These are phyloP conservation scores for Camponotus fellah DNA, from an alignment of 2,888 invertebrate genomes.

Conservation along the genomic window DNA sequence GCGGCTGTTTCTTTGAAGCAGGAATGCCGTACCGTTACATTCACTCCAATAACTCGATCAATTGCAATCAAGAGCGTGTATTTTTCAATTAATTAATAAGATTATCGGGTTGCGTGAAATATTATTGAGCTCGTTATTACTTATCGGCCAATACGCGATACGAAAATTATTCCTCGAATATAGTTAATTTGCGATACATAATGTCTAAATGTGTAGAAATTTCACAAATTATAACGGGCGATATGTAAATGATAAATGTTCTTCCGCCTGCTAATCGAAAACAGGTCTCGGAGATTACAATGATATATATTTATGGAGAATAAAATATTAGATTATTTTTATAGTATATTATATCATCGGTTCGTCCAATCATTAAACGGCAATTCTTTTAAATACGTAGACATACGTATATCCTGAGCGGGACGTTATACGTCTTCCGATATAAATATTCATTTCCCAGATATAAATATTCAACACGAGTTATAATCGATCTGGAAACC, in stretches of 20 bases:
- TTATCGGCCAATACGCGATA: background rate
- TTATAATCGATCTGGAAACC: conserved; percentile 45
- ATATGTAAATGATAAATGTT: background rate
- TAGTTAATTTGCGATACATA: background rate
- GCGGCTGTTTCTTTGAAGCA: conserved; percentile 59
- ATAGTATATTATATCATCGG: background rate
- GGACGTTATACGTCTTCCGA: conserved; percentile 30
- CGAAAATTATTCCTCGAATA: background rate
- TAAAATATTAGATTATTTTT: conserved; percentile 16
- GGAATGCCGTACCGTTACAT: conserved; percentile 57
- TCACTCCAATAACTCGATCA: conserved; percentile 54
- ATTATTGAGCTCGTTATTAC: conserved; percentile 9
- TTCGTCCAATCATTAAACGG: conserved; percentile 32
- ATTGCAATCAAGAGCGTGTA: conserved; percentile 48
- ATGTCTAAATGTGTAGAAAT: background rate
- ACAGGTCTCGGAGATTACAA: background rate
- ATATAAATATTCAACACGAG: conserved; percentile 41
- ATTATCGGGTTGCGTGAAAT: conserved; percentile 55
- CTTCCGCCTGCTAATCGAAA: background rate
- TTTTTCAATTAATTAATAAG: conserved; percentile 67
- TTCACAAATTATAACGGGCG: conserved; percentile 4
- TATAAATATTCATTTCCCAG: conserved; percentile 43
- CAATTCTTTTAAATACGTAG: background rate
- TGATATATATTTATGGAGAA: conserved; percentile 3
- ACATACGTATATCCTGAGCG: background rate